Conservation (phyloP, 2,888 invertebrate species). For the Noctua fimbriata region DNA sequence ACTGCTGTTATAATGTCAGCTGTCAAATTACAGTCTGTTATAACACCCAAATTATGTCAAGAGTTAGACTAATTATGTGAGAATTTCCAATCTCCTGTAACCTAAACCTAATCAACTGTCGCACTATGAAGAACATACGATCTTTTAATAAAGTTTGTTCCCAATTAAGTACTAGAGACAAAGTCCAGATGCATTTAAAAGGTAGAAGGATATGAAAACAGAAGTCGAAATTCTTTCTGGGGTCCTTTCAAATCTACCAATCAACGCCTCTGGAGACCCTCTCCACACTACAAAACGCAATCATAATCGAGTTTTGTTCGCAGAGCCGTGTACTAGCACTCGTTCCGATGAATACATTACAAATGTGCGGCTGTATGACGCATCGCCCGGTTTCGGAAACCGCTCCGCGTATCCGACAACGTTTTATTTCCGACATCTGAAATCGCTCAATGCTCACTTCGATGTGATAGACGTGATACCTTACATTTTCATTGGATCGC, state of each 20-base stretch:
- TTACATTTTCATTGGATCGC: slow-evolving; percentile 59
- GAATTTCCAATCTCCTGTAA: slow-evolving; percentile 1
- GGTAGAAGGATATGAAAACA: not conserved
- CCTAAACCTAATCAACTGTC: not conserved
- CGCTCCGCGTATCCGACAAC: slow-evolving; percentile 69
- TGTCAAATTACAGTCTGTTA: slow-evolving; percentile 56
- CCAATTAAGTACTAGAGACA: not conserved
- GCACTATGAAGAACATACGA: not conserved
- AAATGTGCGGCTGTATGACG: slow-evolving; percentile 67
- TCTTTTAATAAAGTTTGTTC: not conserved
- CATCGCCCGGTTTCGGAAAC: slow-evolving; percentile 71
- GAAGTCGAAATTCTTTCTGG: not conserved
- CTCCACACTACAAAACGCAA: slow-evolving; percentile 49
- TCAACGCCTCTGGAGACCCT: not conserved
- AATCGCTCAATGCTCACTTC: slow-evolving; percentile 73
- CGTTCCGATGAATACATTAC: slow-evolving; percentile 70
- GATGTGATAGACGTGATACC: slow-evolving; percentile 70
- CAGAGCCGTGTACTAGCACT: slow-evolving; percentile 44
- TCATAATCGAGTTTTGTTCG: slow-evolving; percentile 56
- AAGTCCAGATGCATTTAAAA: not conserved
- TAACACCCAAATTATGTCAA: slow-evolving; percentile 30
- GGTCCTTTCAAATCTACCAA: not conserved
- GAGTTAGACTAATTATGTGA: slow-evolving; percentile 37
- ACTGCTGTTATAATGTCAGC: slow-evolving; percentile 40
- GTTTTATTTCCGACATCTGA: slow-evolving; percentile 77